A percentile compares a stretch with the other conserved stretches of the same genome.
Conservation (phyloP, 2,888 invertebrate species). For the Meganola albula region DNA sequence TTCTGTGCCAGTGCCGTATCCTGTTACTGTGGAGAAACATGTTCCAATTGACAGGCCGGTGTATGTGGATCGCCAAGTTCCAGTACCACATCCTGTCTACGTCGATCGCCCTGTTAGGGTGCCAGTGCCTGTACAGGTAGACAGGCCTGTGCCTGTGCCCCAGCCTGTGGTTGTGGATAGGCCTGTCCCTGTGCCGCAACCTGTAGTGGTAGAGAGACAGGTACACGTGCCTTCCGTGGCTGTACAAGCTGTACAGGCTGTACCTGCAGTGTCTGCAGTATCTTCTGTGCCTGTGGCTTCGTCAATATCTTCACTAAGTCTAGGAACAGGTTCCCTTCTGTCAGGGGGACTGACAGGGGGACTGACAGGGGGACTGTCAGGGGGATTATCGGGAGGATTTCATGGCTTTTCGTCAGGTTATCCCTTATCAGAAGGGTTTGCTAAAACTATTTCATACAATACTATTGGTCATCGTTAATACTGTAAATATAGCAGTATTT, state of each 20-base stretch:
- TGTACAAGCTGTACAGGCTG: constrained; percentile 17
- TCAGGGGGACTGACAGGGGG: constrained; percentile 9
- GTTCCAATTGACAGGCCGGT: constrained; percentile 79
- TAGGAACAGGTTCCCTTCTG: constrained; percentile 11
- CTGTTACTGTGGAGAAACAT: constrained; percentile 76
- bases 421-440: constrained; percentile 11
- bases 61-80: constrained; percentile 74
- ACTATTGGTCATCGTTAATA: constrained; percentile 24
- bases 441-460: constrained; percentile 27
- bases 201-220: constrained; percentile 27
- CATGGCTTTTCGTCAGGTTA: constrained; percentile 18
- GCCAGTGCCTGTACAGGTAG: constrained; percentile 78
- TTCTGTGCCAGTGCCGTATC: constrained; percentile 77
- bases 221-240: constrained; percentile 22
- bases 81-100: constrained; percentile 73
- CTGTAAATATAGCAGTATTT: too few relatives aligned
- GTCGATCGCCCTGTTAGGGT: constrained; percentile 78
- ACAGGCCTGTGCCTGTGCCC: constrained; percentile 68
- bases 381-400: constrained; percentile 5
- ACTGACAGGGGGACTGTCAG: constrained; percentile 3
- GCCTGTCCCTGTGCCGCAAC: constrained; percentile 26
- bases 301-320: constrained; percentile 7
- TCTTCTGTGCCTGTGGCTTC: constrained; percentile 18
- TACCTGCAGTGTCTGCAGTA: not conserved
- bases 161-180: constrained; percentile 53